Base-by-base conservation (phyloP, 2,797 vertebrate species). In the Hirundo rustica region DNA sequence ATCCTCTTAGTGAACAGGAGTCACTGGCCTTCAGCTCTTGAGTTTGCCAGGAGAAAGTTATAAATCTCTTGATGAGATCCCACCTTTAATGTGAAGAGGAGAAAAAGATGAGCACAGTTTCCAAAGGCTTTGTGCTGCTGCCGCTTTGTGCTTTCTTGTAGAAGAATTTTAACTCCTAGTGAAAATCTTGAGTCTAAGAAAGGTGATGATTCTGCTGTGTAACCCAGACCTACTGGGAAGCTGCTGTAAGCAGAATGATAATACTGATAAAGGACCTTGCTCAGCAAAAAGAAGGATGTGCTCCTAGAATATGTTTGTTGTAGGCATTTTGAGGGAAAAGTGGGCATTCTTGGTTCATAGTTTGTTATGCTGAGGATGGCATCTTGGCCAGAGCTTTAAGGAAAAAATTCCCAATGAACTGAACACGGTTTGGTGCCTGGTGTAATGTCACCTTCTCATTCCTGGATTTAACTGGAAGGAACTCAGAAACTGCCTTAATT, bases 381-480 rank as follows among this genome's bases (percentile, higher is more conserved):
- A 2, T 5, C 7, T 72, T 53, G 30, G 40, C 21, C 15, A 27
- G 40, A 70, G 17, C 16, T n/a, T 29, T 7, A 40, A 38, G 36
- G 62, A 16, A 2, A 27, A 11, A 22, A 51, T 21, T 55, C 36
- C n/a, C 44, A 15, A 0, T 16, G 54, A 70, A 22, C 25, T 73
- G n/a, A 10, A 13, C 6, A 3, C 21, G 50, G 22, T 4, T 42
- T 15, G 2, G 1, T 38, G 34, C 40, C 1, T 18, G 55, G 20
- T 55, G 0, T 34, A 11, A 40, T 29, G 60, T 50, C 42, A 38
- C 30, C 25, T 74, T n/a, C 51, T 48, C 1, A 1, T 48, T 57
- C 55, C 51, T 54, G 51, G 47, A 8, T 85, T 75, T 44, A 42
- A 25, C 75, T 68, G 15, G n/a, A 29, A 19, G 71, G 48, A 54